Evolutionary conservation across 1,140 invertebrate species (phyloP).

Genomic region (Eurosta solidaginis): DNA sequence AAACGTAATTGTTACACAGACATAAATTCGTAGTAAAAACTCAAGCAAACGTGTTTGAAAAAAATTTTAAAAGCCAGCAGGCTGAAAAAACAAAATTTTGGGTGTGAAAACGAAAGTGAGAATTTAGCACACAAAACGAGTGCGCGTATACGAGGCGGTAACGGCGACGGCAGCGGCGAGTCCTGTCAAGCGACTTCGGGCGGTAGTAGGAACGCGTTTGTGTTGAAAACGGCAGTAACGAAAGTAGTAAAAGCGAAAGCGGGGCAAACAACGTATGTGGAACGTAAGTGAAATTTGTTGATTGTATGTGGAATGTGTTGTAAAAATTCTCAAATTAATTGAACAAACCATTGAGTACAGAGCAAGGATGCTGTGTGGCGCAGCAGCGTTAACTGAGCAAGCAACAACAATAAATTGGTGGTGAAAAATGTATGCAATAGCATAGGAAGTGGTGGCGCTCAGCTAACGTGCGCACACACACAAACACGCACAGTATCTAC

Average conservation of each 20-base stretch:
- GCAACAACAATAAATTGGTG: not conserved
- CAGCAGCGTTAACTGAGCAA: not conserved
- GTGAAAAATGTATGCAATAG: too few relatives aligned
- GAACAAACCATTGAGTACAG: too few relatives aligned
- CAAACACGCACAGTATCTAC: too few relatives aligned
- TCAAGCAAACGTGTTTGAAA: too few relatives aligned
- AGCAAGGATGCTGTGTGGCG: conserved; percentile 11
- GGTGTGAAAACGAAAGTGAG: conserved; percentile 39
- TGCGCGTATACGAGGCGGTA: conserved; percentile 12
- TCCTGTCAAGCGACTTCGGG: not conserved
- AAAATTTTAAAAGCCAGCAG: not conserved
- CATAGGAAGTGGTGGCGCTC: too few relatives aligned
- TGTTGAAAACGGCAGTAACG: not conserved
- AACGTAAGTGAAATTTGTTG: too few relatives aligned
- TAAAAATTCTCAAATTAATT: too few relatives aligned
- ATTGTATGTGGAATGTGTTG: not conserved
- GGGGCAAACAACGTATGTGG: not conserved
- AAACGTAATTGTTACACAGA: too few relatives aligned
- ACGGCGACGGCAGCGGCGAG: not conserved
- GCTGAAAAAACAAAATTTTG: conserved; percentile 32
- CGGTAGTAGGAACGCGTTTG: not conserved
- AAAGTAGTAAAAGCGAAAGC: not conserved
- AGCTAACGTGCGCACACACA: too few relatives aligned
- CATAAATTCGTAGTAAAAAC: too few relatives aligned
- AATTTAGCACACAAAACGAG: conserved; percentile 35